A percentile compares a stretch with the other conserved stretches of the same genome.
These are phyloP conservation scores for Heloderma charlesbogerti DNA, from an alignment of 2,113 vertebrate genomes.

Conservation along the genomic window DNA sequence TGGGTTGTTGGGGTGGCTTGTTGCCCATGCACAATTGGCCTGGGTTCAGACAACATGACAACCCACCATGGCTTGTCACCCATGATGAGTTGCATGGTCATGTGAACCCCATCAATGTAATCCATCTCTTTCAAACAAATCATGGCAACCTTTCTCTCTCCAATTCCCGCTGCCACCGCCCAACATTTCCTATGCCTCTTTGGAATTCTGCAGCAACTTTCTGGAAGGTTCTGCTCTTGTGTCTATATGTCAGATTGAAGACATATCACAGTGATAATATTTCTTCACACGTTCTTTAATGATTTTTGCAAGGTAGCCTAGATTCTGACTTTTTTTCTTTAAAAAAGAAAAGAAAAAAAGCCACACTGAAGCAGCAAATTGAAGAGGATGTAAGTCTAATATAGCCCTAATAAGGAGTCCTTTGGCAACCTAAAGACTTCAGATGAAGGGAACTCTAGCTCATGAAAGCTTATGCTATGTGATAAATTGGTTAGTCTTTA, in stretches of 20 bases:
- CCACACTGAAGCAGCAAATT: neutral
- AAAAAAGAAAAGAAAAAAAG: neutral
- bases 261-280: neutral
- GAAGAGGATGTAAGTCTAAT: neutral
- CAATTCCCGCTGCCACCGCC: neutral
- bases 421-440: neutral
- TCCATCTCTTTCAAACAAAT: neutral
- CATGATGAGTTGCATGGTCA: too few species aligned
- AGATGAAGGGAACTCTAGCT: neutral
- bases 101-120: too few species aligned
- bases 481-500: too few species aligned
- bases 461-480: neutral
- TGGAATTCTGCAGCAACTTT: neutral
- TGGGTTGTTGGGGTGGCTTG: too few species aligned
- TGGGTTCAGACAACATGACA: too few species aligned
- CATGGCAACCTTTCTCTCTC: neutral
- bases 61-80: too few species aligned
- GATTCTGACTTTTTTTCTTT: neutral
- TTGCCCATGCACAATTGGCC: too few species aligned
- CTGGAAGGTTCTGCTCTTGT: neutral
- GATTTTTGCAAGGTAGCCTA: neutral
- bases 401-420: neutral
- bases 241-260: neutral
- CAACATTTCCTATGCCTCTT: neutral
- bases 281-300: conserved; percentile 17